A percentile compares a stretch with the other conserved stretches of the same genome.
Evolutionary conservation across 1,140 invertebrate species (phyloP).

Genomic region (Brachionus calyciflorus): DNA sequence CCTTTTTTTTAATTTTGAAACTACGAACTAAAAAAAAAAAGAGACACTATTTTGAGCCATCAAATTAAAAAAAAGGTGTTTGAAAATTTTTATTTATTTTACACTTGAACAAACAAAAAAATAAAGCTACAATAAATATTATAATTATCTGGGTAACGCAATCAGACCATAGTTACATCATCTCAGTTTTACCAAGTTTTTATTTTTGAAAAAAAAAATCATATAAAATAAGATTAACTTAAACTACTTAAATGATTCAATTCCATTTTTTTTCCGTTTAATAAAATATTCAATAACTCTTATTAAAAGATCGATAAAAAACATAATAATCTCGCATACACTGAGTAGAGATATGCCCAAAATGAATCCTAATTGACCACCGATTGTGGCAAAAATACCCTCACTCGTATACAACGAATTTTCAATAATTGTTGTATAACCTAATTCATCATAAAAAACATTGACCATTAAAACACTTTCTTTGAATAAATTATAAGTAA

Average conservation of each 20-base stretch:
- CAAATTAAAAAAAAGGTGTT: no score
- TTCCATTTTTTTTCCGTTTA: not conserved
- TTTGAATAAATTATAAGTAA: not conserved
- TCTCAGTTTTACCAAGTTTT: no score
- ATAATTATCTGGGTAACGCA: no score
- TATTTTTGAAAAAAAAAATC: not conserved
- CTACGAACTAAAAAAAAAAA: no score
- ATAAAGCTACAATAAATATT: no score
- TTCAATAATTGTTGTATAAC: not conserved
- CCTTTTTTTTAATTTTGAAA: no score
- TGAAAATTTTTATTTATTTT: no score
- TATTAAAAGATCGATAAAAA: not conserved
- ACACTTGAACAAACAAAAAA: no score
- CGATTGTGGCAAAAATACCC: not conserved
- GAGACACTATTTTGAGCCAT: no score
- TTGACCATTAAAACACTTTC: not conserved
- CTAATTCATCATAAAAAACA: not conserved
- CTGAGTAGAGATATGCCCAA: not conserved
- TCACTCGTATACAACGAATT: not conserved
- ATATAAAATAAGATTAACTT: not conserved
- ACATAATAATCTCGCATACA: not conserved
- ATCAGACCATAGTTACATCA: no score
- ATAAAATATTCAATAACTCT: not conserved
- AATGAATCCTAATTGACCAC: not conserved
- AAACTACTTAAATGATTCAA: not conserved